A percentile compares a stretch with the other conserved stretches of the same genome.
These are phyloP conservation scores for Nomada hirtipes DNA, from an alignment of 2,888 invertebrate genomes.

Conservation along the genomic window DNA sequence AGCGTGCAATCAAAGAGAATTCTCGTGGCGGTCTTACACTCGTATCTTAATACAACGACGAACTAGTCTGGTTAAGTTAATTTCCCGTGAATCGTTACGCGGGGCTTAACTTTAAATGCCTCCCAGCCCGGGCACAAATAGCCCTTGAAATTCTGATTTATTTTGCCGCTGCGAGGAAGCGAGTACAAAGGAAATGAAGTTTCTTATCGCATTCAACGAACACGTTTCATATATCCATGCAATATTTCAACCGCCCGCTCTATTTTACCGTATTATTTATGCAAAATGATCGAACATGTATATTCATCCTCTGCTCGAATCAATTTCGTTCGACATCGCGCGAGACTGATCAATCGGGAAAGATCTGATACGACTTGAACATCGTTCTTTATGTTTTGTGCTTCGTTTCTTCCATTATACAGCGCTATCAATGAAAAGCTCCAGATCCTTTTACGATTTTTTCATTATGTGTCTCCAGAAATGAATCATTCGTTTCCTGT, in stretches of 20 bases:
- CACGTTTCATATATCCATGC: background rate
- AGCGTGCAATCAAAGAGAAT: constrained; percentile 41
- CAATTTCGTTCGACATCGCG: too few species aligned
- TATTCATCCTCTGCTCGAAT: too few species aligned
- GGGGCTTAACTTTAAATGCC: constrained; percentile 49
- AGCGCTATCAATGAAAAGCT: too few species aligned
- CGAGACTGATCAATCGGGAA: too few species aligned
- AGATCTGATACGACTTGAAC: too few species aligned
- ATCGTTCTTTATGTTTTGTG: too few species aligned
- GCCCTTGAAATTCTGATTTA: constrained; percentile 38
- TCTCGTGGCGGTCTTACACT: constrained; percentile 30
- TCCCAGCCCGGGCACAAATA: constrained; percentile 12
- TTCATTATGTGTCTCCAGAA: too few species aligned
- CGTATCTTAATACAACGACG: constrained; percentile 48
- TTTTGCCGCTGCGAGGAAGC: background rate
- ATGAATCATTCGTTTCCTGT: too few species aligned
- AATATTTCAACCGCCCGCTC: background rate
- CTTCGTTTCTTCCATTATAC: too few species aligned
- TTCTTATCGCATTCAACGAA: constrained; percentile 12
- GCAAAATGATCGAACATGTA: background rate
- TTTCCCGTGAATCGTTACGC: constrained; percentile 60
- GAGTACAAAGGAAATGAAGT: constrained; percentile 7
- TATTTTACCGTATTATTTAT: background rate
- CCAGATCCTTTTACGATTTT: too few species aligned
- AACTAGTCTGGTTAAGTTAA: constrained; percentile 53